Conservation (phyloP, 2,113 vertebrate genomes). For the Alouatta palliata region DNA sequence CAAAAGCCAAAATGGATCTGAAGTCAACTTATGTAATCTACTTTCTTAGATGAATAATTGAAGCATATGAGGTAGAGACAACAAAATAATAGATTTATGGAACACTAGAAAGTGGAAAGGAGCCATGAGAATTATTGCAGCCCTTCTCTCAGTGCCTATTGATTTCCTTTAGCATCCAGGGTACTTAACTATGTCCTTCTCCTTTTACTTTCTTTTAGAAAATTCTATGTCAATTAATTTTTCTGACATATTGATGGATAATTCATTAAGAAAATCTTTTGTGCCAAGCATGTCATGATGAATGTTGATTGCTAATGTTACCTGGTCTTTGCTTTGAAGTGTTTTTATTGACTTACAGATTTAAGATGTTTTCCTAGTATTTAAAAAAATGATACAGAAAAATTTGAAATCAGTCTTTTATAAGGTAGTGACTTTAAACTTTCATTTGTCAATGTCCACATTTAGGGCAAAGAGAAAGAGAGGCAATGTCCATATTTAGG, state of each 20-base stretch:
- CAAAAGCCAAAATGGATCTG: background rate
- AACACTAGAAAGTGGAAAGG: background rate
- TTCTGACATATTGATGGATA: constrained; percentile 60
- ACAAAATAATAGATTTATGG: background rate
- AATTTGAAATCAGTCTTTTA: constrained; percentile 19
- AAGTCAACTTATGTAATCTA: background rate
- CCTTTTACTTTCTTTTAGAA: constrained; percentile 20
- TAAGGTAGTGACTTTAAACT: background rate
- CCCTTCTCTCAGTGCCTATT: background rate
- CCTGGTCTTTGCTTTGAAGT: background rate
- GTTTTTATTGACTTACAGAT: constrained; percentile 62
- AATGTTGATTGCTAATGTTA: constrained; percentile 55
- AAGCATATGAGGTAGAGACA: background rate
- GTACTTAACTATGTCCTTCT: background rate
- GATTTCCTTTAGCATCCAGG: constrained; percentile 53
- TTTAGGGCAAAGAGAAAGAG: background rate
- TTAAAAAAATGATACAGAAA: constrained; percentile 30
- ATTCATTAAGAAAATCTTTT: constrained; percentile 68
- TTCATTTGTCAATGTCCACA: background rate
- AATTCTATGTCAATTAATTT: constrained; percentile 62
- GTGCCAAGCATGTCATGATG: constrained; percentile 36
- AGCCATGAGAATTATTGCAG: background rate
- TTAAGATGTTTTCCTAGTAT: constrained; percentile 35
- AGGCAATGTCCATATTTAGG: background rate
- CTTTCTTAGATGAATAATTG: background rate